Evolutionary conservation across 30 jellyfish, hydroid and myxozoan species (phyloP).

Genomic region (Hydractinia symbiolongicarpus): DNA sequence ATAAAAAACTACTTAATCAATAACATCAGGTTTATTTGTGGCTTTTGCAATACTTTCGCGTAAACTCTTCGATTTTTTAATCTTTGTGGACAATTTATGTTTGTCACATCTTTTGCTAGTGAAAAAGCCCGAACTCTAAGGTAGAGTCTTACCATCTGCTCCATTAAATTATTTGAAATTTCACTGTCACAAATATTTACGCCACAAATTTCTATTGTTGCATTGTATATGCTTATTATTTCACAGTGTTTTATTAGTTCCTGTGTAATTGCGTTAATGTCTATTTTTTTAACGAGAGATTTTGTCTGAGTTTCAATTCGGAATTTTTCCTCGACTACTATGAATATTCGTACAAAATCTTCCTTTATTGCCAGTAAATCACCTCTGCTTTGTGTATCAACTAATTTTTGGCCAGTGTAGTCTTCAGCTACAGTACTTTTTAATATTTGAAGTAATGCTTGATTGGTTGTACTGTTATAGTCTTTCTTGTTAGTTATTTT

Average conservation of each 20-base stretch:
- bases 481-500: not conserved
- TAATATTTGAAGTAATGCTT: not conserved
- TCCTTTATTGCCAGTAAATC: not conserved
- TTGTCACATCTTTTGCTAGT: not conserved
- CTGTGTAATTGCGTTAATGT: not conserved
- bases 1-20: too few relatives aligned
- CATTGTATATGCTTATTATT: not conserved
- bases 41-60: too few relatives aligned
- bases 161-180: not conserved
- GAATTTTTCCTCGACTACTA: not conserved
- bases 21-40: too few relatives aligned
- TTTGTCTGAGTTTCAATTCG: not conserved
- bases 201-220: too few relatives aligned
- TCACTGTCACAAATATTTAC: not conserved
- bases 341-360: too few relatives aligned
- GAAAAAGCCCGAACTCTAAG: constrained; percentile 1
- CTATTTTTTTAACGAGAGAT: not conserved
- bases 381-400: not conserved
- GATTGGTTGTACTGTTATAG: not conserved
- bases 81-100: not conserved
- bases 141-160: not conserved
- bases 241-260: not conserved
- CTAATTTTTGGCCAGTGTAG: not conserved
- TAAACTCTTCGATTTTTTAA: too few relatives aligned
- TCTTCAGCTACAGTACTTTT: not conserved